These are phyloP conservation scores for Ectemnius continuus DNA, from an alignment of 2,888 invertebrate species.

Conservation along the genomic window DNA sequence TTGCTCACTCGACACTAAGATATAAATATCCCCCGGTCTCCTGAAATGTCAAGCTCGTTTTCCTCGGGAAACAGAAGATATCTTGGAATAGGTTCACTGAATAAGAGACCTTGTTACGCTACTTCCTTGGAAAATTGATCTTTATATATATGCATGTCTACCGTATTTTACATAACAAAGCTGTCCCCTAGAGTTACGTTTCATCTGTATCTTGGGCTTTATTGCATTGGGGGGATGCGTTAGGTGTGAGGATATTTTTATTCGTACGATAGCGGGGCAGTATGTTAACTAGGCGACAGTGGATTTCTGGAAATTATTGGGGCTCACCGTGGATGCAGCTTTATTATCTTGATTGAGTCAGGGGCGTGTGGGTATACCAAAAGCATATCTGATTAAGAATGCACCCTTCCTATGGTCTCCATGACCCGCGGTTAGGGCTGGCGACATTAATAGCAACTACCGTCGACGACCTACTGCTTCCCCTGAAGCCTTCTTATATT, in stretches of 20 bases:
- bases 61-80: neutral
- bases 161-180: no score
- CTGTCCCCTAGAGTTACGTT: neutral
- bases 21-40: constrained; percentile 10
- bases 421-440: constrained; percentile 68
- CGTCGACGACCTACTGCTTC: constrained; percentile 56
- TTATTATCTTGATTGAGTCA: constrained; percentile 60
- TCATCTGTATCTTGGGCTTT: neutral
- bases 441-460: constrained; percentile 72
- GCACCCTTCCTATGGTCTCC: constrained; percentile 70
- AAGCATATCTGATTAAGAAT: constrained; percentile 70
- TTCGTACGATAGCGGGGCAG: constrained; percentile 22
- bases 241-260: constrained; percentile 20
- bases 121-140: neutral
- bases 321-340: constrained; percentile 53
- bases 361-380: constrained; percentile 60
- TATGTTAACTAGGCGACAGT: constrained; percentile 37
- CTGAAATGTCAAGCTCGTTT: neutral
- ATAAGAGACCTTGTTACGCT: no score
- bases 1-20: neutral
- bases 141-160: neutral
- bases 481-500: constrained; percentile 68
- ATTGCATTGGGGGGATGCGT: neutral
- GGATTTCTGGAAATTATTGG: constrained; percentile 58
- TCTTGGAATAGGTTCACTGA: no score